phyloP scores from a whole-genome alignment of 2,888 invertebrate species.

The Callosobruchus maculatus region DNA sequence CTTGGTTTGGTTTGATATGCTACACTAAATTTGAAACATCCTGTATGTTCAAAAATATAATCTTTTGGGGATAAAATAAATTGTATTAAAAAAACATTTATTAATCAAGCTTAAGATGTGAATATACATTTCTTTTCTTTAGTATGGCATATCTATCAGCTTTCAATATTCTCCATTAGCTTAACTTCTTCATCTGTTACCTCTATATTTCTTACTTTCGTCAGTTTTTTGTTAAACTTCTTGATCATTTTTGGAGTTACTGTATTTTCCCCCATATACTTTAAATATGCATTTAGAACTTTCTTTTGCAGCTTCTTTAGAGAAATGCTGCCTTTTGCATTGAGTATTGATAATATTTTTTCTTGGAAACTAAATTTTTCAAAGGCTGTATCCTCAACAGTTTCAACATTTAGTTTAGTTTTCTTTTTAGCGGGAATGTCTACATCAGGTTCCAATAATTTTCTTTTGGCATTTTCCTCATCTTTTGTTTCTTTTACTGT shows the following conservation, averaged over 20 bases:
- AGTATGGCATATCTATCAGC: slow-evolving; percentile 1
- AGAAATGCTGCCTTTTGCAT: slow-evolving; percentile 60
- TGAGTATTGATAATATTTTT: slow-evolving; percentile 37
- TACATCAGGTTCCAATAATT: not conserved
- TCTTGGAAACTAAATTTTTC: slow-evolving; percentile 30
- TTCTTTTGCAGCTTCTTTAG: slow-evolving; percentile 74
- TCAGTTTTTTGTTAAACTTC: slow-evolving; percentile 70
- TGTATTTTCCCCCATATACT: slow-evolving; percentile 46
- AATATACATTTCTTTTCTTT: too few relatives aligned
- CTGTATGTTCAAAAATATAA: too few relatives aligned
- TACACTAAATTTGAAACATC: too few relatives aligned
- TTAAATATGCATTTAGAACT: slow-evolving; percentile 63
- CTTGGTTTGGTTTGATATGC: too few relatives aligned
- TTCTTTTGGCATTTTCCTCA: not conserved
- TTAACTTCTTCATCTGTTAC: slow-evolving; percentile 56
- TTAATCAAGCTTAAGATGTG: too few relatives aligned
- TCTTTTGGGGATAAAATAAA: too few relatives aligned
- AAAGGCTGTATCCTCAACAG: not conserved
- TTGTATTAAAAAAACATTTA: too few relatives aligned
- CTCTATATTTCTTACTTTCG: slow-evolving; percentile 61
- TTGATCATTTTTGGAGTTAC: slow-evolving; percentile 62
- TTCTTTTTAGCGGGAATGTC: not conserved
- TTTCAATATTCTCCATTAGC: slow-evolving; percentile 6
- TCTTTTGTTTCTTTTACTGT: not conserved
- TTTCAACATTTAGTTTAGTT: slow-evolving; percentile 7